These are phyloP conservation scores for Dicerorhinus sumatrensis DNA, from an alignment of 2,113 vertebrate species.

Conservation along the genomic window DNA sequence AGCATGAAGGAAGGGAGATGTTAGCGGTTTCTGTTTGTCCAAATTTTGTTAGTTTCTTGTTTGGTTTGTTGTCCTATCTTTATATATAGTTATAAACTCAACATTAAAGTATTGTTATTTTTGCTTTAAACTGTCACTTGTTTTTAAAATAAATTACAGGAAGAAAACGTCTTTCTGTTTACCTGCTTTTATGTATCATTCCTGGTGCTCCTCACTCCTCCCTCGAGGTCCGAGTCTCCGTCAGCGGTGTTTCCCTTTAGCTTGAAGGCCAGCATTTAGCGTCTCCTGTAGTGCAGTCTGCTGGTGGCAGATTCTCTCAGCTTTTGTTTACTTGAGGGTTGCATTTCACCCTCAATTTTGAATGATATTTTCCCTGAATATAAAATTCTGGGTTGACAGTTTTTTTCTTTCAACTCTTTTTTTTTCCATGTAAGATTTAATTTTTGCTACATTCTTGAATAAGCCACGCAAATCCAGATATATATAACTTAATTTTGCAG, in stretches of 20 bases:
- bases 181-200: fast-evolving
- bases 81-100: neutral
- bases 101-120: fast-evolving
- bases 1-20: fast-evolving
- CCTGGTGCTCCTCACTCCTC: fast-evolving
- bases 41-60: neutral
- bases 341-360: neutral
- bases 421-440: neutral
- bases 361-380: neutral
- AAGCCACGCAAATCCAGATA: neutral
- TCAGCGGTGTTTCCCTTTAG: fast-evolving
- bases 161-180: neutral
- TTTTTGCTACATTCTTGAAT: neutral
- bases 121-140: neutral
- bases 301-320: fast-evolving
- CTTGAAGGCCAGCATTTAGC: neutral
- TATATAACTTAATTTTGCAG: neutral
- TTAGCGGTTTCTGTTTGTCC: fast-evolving
- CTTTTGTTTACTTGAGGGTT: neutral
- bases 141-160: neutral
- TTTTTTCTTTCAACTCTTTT: neutral
- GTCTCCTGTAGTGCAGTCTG: fast-evolving
- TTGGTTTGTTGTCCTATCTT: neutral
- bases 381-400: too few relatives aligned
- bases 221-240: fast-evolving